Percentiles rank a stretch among this genome's conserved stretches.
phyloP scores from a whole-genome alignment of 2,113 vertebrate species.

The Ia io region DNA sequence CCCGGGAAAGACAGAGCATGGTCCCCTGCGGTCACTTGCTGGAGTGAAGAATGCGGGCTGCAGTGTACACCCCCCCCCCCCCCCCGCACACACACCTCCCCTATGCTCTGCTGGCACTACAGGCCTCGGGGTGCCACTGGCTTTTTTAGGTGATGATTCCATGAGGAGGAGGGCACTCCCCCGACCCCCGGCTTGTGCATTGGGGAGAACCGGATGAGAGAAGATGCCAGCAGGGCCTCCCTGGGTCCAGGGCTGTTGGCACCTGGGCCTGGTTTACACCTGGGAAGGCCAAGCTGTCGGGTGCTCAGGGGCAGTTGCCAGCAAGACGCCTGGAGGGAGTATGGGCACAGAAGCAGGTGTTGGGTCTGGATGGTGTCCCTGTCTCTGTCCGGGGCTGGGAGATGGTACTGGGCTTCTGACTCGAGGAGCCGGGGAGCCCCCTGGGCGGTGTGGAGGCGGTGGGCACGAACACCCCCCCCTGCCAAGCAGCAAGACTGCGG shows the following conservation, averaged over 20 bases:
- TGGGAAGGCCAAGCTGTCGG: fast-evolving
- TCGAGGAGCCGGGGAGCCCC: too few species aligned
- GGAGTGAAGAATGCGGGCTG: background rate
- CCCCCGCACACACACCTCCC: too few species aligned
- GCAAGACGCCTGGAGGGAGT: background rate
- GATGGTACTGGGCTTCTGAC: background rate
- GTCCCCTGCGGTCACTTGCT: fast-evolving
- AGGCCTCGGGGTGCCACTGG: background rate
- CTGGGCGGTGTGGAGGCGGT: fast-evolving
- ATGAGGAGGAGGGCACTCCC: fast-evolving
- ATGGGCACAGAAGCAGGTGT: background rate
- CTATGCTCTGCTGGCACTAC: background rate
- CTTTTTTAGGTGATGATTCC: background rate
- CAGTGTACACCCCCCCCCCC: background rate
- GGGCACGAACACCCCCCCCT: fast-evolving
- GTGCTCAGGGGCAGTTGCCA: background rate
- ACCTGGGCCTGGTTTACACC: background rate
- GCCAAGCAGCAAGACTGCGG: fast-evolving
- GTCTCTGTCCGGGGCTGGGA: fast-evolving
- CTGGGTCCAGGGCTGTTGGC: background rate
- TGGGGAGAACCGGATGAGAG: background rate
- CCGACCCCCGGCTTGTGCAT: background rate
- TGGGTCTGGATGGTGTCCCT: fast-evolving
- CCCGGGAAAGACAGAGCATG: background rate
- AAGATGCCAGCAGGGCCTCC: background rate